A percentile compares a stretch with the other conserved stretches of the same genome.
These are phyloP conservation scores for Abrostola tripartita DNA, from an alignment of 2,888 invertebrate genomes.

Conservation along the genomic window DNA sequence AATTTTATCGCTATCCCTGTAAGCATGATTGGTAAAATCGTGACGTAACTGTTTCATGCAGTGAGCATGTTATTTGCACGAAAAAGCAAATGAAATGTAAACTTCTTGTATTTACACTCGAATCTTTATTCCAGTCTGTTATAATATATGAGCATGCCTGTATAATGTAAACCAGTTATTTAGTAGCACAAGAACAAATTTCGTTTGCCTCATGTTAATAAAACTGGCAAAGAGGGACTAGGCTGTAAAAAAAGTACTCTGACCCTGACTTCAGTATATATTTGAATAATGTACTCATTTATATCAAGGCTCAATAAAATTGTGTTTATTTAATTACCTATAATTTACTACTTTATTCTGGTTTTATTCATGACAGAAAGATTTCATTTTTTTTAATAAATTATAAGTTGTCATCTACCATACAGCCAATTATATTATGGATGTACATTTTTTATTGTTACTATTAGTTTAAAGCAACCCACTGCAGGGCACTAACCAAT, in stretches of 20 bases:
- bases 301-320: constrained; percentile 9
- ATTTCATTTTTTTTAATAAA: background rate
- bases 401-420: too few relatives aligned
- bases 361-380: background rate
- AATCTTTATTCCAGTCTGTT: constrained; percentile 20
- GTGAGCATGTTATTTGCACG: constrained; percentile 12
- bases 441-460: too few relatives aligned
- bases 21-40: constrained; percentile 15
- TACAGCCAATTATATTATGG: too few relatives aligned
- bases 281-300: constrained; percentile 20
- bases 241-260: constrained; percentile 15
- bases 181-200: constrained; percentile 12
- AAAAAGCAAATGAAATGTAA: constrained; percentile 26
- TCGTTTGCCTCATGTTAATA: constrained; percentile 12
- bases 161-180: constrained; percentile 16
- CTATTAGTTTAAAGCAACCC: too few relatives aligned
- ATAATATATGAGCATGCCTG: constrained; percentile 10
- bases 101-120: constrained; percentile 45
- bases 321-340: constrained; percentile 1
- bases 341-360: background rate
- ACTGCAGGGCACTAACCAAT: background rate
- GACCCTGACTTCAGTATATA: constrained; percentile 37
- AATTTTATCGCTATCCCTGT: constrained; percentile 27
- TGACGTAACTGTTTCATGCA: constrained; percentile 41
- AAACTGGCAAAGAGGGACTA: constrained; percentile 14